Conservation (phyloP, 2,888 invertebrate genomes). For the Cataglyphis livida region DNA sequence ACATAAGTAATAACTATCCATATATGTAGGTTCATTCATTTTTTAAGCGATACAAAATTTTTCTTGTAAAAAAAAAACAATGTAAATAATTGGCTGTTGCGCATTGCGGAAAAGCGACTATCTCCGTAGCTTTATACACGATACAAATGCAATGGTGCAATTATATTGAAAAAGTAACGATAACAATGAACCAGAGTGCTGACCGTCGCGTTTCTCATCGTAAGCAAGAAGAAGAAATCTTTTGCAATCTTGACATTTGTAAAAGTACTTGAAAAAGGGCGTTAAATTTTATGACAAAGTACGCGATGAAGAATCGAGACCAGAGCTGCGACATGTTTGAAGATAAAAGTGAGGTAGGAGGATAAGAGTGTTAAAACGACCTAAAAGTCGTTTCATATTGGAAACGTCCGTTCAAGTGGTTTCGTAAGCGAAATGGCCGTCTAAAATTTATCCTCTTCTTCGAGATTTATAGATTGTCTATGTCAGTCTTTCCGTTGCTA, state of each 20-base stretch:
- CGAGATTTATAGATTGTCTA: slow-evolving; percentile 13
- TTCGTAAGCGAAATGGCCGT: slow-evolving; percentile 20
- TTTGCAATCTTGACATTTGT: slow-evolving; percentile 19
- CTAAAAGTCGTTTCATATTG: slow-evolving; percentile 31
- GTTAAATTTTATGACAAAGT: slow-evolving; percentile 40
- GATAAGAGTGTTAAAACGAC: slow-evolving; percentile 25
- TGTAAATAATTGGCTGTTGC: slow-evolving; percentile 25
- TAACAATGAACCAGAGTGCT: slow-evolving; percentile 46
- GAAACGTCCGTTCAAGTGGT: slow-evolving; percentile 29
- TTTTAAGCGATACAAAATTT: not conserved
- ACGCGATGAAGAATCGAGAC: slow-evolving; percentile 39
- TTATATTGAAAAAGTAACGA: slow-evolving; percentile 3
- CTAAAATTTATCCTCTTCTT: slow-evolving; percentile 8
- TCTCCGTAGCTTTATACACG: not conserved
- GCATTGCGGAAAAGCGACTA: slow-evolving; percentile 23
- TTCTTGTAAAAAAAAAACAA: not conserved
- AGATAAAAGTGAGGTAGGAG: slow-evolving; percentile 1
- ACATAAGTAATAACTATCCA: not conserved
- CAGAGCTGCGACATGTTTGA: slow-evolving; percentile 14
- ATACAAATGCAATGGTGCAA: not conserved
- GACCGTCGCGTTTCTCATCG: slow-evolving; percentile 30
- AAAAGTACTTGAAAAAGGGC: slow-evolving; percentile 42
- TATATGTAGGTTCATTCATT: not conserved
- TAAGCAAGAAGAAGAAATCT: not conserved
- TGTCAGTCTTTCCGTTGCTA: slow-evolving; percentile 37